Conservation (phyloP, 1,140 invertebrate species). For the Steinernema khuongi region DNA sequence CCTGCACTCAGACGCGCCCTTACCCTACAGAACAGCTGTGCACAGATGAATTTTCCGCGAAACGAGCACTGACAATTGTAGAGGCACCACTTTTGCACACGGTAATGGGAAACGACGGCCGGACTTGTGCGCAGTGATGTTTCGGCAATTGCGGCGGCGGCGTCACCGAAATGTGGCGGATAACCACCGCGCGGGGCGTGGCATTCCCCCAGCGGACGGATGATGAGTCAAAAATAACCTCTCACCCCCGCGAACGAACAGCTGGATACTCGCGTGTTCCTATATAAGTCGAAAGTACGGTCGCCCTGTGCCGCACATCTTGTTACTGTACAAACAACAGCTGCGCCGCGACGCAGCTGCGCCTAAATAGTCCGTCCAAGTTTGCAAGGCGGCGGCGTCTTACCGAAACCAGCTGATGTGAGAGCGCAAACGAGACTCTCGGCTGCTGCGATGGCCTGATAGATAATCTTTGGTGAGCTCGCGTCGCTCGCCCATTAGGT, state of each 20-base stretch:
- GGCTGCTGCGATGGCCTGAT: neutral
- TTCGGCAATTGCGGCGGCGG: neutral
- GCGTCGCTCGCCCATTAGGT: neutral
- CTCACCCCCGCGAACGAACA: neutral
- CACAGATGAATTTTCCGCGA: neutral
- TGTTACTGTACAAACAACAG: neutral
- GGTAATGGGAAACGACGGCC: neutral
- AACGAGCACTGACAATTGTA: neutral
- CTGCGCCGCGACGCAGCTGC: neutral
- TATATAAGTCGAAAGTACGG: too few relatives aligned
- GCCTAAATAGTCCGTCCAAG: neutral
- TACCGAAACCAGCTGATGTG: too few relatives aligned
- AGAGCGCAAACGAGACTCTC: neutral
- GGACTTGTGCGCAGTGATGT: neutral
- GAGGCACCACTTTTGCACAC: neutral
- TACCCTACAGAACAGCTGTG: neutral
- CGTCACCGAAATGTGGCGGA: neutral
- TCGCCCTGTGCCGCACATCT: too few relatives aligned
- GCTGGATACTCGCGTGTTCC: neutral
- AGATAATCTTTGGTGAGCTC: neutral
- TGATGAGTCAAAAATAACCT: neutral
- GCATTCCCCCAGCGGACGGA: neutral
- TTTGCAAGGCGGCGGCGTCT: neutral
- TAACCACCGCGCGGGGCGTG: neutral
- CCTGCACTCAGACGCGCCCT: neutral